Base-by-base conservation (phyloP, 2,888 invertebrate genomes). In the Timandra comae region DNA sequence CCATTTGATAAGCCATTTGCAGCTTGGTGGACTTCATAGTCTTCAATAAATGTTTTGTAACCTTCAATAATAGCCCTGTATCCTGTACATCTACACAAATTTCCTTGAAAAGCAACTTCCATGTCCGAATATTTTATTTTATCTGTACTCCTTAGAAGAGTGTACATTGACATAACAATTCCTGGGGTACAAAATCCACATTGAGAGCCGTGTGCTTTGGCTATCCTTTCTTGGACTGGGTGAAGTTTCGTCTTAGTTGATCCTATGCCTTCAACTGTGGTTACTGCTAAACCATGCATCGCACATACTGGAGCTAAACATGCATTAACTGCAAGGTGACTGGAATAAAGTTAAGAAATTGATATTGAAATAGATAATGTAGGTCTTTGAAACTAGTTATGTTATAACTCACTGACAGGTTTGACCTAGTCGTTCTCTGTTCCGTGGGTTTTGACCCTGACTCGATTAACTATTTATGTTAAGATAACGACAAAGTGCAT, bases 121-220 rank as follows among this genome's bases (percentile, higher is more conserved):
- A 95, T 74, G 44, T 94, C 90, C 36, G 89, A 90, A 40, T 72
- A 85, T 47, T 63, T 75, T 13, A 85, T 73, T 38, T 64, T 64
- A 32, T 52, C 63, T 34, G 59, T 62, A 42, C 87, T 89, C 56
- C 95, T 78, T 1, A 96, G 77, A 24, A 96, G 78, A 0, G 93
- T 87, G 60, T 95, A 96, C 94, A 95, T 94, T 1, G 95, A 95
- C 96, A 96, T 96, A 0, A 96, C 93, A 44, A 96, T 94, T 7
- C 96, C 96, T 1, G 95, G 95, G 0, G 95, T 95, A 53, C 95
- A 95, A 67, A 93, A 95, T 2, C 95, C 95, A 63, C 96, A 96
- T 72, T 96, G 96, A 0, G 95, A 93, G 0, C 96, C 96, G 54
- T 96, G 94, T 1, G 93, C 89, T 77, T 92, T 91, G 0, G 94